Evolutionary conservation across 2,113 vertebrate genomes (phyloP).

Genomic region (Gracilinanus agilis): DNA sequence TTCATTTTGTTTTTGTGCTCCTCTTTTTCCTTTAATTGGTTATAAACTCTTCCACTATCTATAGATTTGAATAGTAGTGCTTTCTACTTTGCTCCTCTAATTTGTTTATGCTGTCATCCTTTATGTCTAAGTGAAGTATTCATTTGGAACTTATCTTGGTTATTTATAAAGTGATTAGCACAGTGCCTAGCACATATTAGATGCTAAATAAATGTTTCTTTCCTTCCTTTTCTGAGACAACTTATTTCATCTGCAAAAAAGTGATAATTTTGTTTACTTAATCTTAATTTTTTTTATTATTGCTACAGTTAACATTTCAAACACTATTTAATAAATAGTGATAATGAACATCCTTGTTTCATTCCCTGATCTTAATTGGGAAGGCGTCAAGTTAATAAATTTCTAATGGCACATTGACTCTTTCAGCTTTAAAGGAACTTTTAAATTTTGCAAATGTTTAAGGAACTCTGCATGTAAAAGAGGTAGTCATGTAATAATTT

Average conservation of each 20-base stretch:
- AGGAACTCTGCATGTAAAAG: slow-evolving; percentile 31
- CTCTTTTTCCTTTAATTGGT: background rate
- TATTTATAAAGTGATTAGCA: background rate
- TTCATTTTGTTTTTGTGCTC: background rate
- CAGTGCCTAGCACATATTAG: background rate
- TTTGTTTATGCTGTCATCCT: background rate
- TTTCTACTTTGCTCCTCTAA: too few species aligned
- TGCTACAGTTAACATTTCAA: background rate
- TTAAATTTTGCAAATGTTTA: slow-evolving; percentile 22
- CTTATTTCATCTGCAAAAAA: background rate
- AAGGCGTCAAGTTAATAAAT: background rate
- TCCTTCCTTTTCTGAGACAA: background rate
- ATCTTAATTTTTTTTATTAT: background rate
- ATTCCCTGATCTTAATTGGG: background rate
- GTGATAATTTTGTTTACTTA: background rate
- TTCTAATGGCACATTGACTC: slow-evolving; percentile 5
- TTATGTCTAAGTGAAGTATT: background rate
- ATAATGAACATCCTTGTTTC: background rate
- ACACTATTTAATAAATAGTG: background rate
- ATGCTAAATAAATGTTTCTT: background rate
- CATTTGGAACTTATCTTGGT: background rate
- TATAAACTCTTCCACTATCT: background rate
- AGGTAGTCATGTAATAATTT: slow-evolving; percentile 23
- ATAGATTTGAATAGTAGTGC: background rate
- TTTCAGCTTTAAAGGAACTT: slow-evolving; percentile 8